Conservation (phyloP, 1,140 invertebrate genomes). For the Drosophila ercepeae region DNA sequence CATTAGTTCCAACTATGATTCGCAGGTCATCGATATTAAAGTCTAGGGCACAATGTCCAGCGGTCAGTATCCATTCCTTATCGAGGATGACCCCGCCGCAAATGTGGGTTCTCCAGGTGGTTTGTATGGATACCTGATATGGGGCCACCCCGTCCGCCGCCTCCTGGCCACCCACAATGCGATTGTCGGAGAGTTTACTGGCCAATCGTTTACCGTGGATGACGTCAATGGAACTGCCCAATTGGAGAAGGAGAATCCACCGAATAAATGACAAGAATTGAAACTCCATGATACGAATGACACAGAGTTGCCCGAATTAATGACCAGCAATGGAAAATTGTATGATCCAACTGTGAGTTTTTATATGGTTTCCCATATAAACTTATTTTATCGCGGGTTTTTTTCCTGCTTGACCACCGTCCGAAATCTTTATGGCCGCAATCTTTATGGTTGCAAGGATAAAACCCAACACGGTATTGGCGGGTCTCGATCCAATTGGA, state of each 20-base stretch:
- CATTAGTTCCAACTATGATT: slow-evolving; percentile 72
- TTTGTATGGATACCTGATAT: slow-evolving; percentile 84
- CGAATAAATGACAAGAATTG: slow-evolving; percentile 2
- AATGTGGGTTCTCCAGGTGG: slow-evolving; percentile 64
- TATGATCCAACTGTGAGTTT: slow-evolving; percentile 58
- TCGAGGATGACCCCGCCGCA: slow-evolving; percentile 82
- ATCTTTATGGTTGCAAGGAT: slow-evolving; percentile 47
- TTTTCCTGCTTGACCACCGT: slow-evolving; percentile 21
- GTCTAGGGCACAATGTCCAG: slow-evolving; percentile 82
- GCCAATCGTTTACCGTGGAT: slow-evolving; percentile 53
- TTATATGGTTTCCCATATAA: slow-evolving; percentile 59
- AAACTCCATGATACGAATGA: slow-evolving; percentile 2
- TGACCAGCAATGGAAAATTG: slow-evolving; percentile 63
- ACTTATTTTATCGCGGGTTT: slow-evolving; percentile 44
- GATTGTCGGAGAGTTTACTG: slow-evolving; percentile 50
- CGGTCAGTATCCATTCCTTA: slow-evolving; percentile 82
- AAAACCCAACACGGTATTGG: slow-evolving; percentile 39
- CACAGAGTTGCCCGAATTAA: slow-evolving; percentile 53
- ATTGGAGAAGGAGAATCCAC: slow-evolving; percentile 23
- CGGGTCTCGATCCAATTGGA: slow-evolving; percentile 28
- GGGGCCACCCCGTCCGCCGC: slow-evolving; percentile 82
- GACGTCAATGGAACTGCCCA: slow-evolving; percentile 70
- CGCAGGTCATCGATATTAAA: slow-evolving; percentile 44
- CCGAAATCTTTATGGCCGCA: slow-evolving; percentile 44
- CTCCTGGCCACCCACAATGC: slow-evolving; percentile 81